Evolutionary conservation across 2,797 vertebrate species (phyloP).

Genomic region (Cyprinodon diabolis): DNA sequence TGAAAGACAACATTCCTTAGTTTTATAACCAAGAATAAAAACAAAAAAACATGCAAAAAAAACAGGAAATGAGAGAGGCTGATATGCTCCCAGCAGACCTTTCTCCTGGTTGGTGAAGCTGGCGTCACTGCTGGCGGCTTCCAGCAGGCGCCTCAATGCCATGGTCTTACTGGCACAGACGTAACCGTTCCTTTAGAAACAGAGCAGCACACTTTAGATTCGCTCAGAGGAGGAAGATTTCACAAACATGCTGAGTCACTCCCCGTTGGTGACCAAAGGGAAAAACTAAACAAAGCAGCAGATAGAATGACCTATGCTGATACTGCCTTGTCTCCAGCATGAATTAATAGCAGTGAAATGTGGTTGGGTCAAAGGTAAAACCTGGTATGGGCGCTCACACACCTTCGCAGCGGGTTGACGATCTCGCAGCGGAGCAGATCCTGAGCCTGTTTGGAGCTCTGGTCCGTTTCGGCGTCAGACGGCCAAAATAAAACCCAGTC

Average conservation of each 20-base stretch:
- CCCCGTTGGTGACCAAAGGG: not conserved
- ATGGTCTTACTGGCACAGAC: constrained; percentile 90
- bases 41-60: not conserved
- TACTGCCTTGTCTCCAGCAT: too few relatives aligned
- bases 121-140: constrained; percentile 74
- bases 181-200: constrained; percentile 79
- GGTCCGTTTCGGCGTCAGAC: constrained; percentile 47
- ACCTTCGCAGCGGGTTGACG: constrained; percentile 87
- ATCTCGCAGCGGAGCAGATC: constrained; percentile 87
- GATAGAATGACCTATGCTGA: not conserved
- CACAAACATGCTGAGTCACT: not conserved
- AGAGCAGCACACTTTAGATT: not conserved
- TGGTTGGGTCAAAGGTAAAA: not conserved
- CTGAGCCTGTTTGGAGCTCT: constrained; percentile 72
- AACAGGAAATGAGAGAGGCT: not conserved
- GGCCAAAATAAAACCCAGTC: constrained; percentile 85
- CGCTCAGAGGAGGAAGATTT: not conserved
- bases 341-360: not conserved
- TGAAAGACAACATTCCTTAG: constrained; percentile 66
- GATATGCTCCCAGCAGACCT: constrained; percentile 67
- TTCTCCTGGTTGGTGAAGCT: constrained; percentile 89
- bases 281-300: not conserved
- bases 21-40: not conserved
- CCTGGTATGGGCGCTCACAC: not conserved
- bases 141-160: constrained; percentile 84